Base-by-base conservation (phyloP, 2,888 invertebrate genomes). In the Platycheirus rosarum region DNA sequence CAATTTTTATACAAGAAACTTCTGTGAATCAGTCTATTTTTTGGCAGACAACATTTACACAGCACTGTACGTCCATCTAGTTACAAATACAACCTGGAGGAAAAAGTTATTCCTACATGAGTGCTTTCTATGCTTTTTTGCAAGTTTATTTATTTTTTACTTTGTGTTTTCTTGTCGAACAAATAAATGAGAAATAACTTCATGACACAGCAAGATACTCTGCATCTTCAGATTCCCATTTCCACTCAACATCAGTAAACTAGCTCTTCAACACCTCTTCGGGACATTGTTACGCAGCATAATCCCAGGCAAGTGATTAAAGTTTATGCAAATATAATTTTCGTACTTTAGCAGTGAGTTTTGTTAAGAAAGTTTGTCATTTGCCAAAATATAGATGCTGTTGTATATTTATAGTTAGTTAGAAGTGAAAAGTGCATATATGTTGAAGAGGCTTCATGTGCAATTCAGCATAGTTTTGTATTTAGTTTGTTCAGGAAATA, bases 311-410 rank as follows among this genome's bases (percentile, higher is more conserved):
- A 82, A 82, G 77, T 82, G 77, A 82, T 82, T 77, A 82, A 82
- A 82, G 77, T 82, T 82, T 77, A 82, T 82, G 82, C 77, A 82
- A 82, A 82, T 77, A 82, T 77, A 71, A 77, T 77, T 82, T 77
- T 73, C 77, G 62, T 82, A 77, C 77, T 82, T 82, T 44, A 3
- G 16, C n/a, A 65, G 13, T 26, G 29, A 62, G 55, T 69, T 74
- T 66, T 44, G 68, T 68, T 79, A 63, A 68, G 71, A 73, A 82
- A 82, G 68, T 82, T 82, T 68, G 63, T 62, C 82, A 82, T 77
- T 62, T 66, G 40, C 18, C 32, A 44, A 20, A 63, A 63, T 32
- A 74, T 68, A 57, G 35, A 65, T 51, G 53, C 57, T 18, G 23
- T 74, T 63, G 74, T 63, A 63, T 63, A 55, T 16, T 57, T 35